A percentile compares a stretch with the other conserved stretches of the same genome.
Evolutionary conservation across 2,888 invertebrate genomes (phyloP).

Genomic region (Zygaena filipendulae): DNA sequence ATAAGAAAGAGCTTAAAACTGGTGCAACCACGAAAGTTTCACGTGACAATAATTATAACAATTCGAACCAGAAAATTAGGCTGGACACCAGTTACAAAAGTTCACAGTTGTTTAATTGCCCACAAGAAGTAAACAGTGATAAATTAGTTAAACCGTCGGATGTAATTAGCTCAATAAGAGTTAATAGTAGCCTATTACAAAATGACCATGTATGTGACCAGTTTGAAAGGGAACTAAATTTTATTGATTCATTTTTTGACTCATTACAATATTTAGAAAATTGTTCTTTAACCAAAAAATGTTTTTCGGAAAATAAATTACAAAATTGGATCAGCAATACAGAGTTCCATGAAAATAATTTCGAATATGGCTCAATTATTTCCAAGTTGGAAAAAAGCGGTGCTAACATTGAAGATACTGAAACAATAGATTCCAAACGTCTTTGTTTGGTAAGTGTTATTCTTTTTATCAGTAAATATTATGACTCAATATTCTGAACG

Average conservation of each 20-base stretch:
- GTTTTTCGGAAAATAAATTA: slow-evolving; percentile 30
- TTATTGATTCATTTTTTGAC: slow-evolving; percentile 61
- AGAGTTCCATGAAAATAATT: slow-evolving; percentile 30
- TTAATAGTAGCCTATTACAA: slow-evolving; percentile 37
- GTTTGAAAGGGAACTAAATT: slow-evolving; percentile 55
- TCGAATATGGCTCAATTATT: slow-evolving; percentile 39
- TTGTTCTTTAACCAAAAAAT: slow-evolving; percentile 37
- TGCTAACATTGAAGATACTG: slow-evolving; percentile 35
- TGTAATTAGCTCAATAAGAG: slow-evolving; percentile 51
- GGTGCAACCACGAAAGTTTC: slow-evolving; percentile 12
- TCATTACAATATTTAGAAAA: slow-evolving; percentile 55
- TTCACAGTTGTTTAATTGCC: slow-evolving; percentile 33
- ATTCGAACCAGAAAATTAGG: slow-evolving; percentile 18
- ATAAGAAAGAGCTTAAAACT: slow-evolving; percentile 32
- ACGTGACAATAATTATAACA: slow-evolving; percentile 19
- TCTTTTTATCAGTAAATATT: slow-evolving; percentile 46
- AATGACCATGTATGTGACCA: slow-evolving; percentile 49
- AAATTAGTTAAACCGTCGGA: slow-evolving; percentile 58
- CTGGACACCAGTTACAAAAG: slow-evolving; percentile 27
- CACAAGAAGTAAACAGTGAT: slow-evolving; percentile 30
- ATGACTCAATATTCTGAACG: too few species aligned
- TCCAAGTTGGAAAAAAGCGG: slow-evolving; percentile 44
- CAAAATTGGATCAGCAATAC: slow-evolving; percentile 33
- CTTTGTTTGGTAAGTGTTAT: slow-evolving; percentile 62
- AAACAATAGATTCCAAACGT: slow-evolving; percentile 62